Base-by-base conservation (phyloP, 2,888 invertebrate species). In the Tanypteryx hageni region DNA sequence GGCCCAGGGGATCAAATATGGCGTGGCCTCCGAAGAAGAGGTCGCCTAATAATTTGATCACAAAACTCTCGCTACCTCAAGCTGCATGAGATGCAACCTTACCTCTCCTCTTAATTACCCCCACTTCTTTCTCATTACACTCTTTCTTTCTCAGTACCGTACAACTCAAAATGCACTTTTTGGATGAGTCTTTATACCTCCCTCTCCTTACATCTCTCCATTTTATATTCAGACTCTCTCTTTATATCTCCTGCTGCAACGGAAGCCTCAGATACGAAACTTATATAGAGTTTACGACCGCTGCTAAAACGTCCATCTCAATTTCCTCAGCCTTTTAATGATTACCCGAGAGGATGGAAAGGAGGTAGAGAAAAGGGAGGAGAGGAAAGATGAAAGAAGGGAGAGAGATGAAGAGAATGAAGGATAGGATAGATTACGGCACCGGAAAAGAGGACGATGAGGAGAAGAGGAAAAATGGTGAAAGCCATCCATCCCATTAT, bases 201-300 rank as follows among this genome's bases (percentile, higher is more conserved):
- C 85, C 14, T 86, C 16, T 27, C 16, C 31, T 14, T 13, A 11
- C 61, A 59, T 16, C 61, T 31, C 82, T 27, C 86, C 13, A n/a
- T 58, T 31, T 61, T 59, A 11, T 44, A n/a, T 56, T 18, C 31
- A 31, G 3, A 31, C 14, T 82, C 82, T 44, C 82, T 2, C 82
- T 11, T 44, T 14, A 5, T 16, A 27, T 61, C 86, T 61, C 10
- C 1, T 31, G 22, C 14, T 31, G 16, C 59, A 8, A 61, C 61
- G 61, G 86, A 61, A 86, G 86, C 86, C 61, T 22, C 27, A 5
- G 16, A 14, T 59, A 59, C 31, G 85, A 61, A 61, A 64, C 86
- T 61, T 86, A 86, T 86, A 86, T 14, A 61, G 86, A 31, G 86
- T 86, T 86, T 86, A 86, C 61, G 86, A 86, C 61, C 86, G 86